These are phyloP conservation scores for Latrodectus elegans DNA, from an alignment of 2,888 invertebrate species.

Conservation along the genomic window DNA sequence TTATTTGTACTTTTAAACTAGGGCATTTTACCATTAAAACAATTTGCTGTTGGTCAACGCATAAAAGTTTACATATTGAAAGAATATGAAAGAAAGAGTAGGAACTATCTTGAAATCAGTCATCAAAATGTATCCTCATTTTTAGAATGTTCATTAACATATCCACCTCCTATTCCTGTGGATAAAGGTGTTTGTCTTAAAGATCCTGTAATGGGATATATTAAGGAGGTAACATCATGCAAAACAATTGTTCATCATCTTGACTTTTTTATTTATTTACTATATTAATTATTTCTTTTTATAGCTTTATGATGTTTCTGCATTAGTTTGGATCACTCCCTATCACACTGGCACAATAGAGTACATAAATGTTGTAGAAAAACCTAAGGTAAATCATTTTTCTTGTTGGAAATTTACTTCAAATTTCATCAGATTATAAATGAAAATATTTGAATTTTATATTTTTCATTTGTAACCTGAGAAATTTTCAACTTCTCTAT, in stretches of 20 bases:
- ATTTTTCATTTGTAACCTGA: too few species aligned
- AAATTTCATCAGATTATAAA: too few species aligned
- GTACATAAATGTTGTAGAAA: constrained; percentile 36
- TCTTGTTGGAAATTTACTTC: too few species aligned
- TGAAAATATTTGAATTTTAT: too few species aligned
- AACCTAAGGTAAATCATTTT: constrained; percentile 29
- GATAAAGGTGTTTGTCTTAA: neutral
- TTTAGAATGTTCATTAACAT: constrained; percentile 25
- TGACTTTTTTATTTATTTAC: neutral
- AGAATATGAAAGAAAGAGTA: neutral
- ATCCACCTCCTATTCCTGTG: constrained; percentile 12
- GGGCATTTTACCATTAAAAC: neutral
- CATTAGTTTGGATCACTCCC: constrained; percentile 45
- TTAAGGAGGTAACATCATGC: constrained; percentile 35
- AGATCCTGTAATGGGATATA: constrained; percentile 32
- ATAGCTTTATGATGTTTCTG: constrained; percentile 20
- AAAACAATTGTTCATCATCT: neutral
- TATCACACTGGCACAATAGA: constrained; percentile 34
- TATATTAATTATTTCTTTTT: constrained; percentile 6
- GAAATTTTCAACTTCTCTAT: too few species aligned
- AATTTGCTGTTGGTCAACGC: neutral
- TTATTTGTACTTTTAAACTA: neutral
- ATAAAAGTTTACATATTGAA: constrained; percentile 29
- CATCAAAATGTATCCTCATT: constrained; percentile 11
- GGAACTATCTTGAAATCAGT: constrained; percentile 26